Evolutionary conservation across 2,113 vertebrate genomes (phyloP), one percentile per base, ranked within the genome.

Genomic region (Periophthalmus modestus): DNA sequence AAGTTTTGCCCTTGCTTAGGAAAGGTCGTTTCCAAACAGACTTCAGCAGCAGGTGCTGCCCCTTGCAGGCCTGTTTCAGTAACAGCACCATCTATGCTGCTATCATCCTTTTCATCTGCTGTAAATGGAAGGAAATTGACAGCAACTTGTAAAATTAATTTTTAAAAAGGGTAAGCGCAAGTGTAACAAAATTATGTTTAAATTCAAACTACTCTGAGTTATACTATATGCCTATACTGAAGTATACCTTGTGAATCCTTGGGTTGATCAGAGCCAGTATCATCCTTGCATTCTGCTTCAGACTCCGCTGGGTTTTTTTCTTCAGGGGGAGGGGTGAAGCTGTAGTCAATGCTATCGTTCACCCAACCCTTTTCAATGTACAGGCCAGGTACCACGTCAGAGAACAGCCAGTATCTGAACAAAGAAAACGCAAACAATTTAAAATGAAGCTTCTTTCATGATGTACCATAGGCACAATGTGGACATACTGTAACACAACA

Each of bases 281-380:
- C 93, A 0, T 93, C 93, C 23, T 91, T 92, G 0, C 88, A 77
- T 0, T 92, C 90, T 4, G 74, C 81, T 36, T 91, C 92, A 1
- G 79, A 89, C 24, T 96, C 94, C 0, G 75, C 71, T 63, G 79
- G 70, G 46, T 80, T 48, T 9, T 94, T 94, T 2, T 93, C 92
- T 55, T 94, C 93, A 7, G 91, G 89, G 5, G 93, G 94, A 73
- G 94, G 95, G 9, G 76, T 93, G 85, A 96, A 98, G 70, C 77
- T 95, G 88, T 99, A 99, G 77, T 97, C 93, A 39, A 99, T 97
- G 78, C 95, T 92, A 67, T 98, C 96, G 7, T 97, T 94, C 0
- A 98, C 97, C 98, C 98, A 99, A 66, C 98, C 97, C 73, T 99
- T 99, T 85, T 99, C 98, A 18, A 99, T 93, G 88, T 96, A 98